Conservation (phyloP, 2,113 vertebrate species). For the Paramisgurnus dabryanus region DNA sequence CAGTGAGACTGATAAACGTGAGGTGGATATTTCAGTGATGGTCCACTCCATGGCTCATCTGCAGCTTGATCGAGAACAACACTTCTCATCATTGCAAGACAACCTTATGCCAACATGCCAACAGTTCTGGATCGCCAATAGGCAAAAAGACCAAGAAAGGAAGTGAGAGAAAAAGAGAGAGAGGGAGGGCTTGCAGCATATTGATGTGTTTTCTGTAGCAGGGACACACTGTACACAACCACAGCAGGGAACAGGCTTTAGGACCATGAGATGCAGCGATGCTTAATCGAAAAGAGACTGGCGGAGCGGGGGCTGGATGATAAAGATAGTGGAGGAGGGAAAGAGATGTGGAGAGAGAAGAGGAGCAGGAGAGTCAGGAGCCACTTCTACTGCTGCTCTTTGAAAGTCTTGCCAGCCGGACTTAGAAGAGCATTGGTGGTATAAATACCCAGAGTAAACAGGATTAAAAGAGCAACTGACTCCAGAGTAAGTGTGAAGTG, state of each 20-base stretch:
- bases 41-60: neutral
- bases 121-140: neutral
- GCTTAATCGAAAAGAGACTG: slow-evolving; percentile 11
- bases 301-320: slow-evolving; percentile 41
- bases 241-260: slow-evolving; percentile 34
- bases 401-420: slow-evolving; percentile 38
- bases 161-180: neutral
- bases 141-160: neutral
- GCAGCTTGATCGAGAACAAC: neutral
- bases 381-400: slow-evolving; percentile 42
- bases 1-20: neutral
- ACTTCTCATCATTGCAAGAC: neutral
- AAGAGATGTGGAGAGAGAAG: slow-evolving; percentile 29
- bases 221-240: neutral
- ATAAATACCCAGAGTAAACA: slow-evolving; percentile 44
- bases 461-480: slow-evolving; percentile 45
- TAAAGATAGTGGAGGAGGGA: slow-evolving; percentile 38
- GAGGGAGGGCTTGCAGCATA: neutral
- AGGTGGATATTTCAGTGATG: neutral
- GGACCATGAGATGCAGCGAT: slow-evolving; percentile 42
- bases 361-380: slow-evolving; percentile 25
- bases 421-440: slow-evolving; percentile 40
- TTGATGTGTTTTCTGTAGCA: slow-evolving; percentile 17
- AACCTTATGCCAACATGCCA: slow-evolving; percentile 5
- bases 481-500: slow-evolving; percentile 36